These are phyloP conservation scores for Cavia aperea DNA, from an alignment of 2,113 vertebrate species.

Conservation along the genomic window DNA sequence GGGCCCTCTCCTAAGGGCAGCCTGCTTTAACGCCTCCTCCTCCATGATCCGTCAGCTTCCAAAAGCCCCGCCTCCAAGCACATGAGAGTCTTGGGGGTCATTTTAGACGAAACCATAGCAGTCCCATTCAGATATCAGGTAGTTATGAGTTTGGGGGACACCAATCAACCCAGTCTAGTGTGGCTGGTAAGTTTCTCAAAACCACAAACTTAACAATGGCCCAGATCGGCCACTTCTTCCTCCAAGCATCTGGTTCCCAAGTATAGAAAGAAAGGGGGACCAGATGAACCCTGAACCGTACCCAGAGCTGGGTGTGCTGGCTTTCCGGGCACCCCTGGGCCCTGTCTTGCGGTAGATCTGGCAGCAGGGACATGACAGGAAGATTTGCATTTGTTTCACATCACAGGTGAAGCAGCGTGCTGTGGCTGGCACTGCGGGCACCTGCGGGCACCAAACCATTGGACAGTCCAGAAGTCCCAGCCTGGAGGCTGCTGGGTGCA, in stretches of 20 bases:
- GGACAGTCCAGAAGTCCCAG: neutral
- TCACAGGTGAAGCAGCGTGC: neutral
- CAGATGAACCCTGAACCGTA: neutral
- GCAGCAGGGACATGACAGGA: neutral
- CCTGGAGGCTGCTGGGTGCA: neutral
- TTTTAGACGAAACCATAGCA: neutral
- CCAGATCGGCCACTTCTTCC: neutral
- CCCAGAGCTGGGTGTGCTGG: too few species aligned
- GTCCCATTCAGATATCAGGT: neutral
- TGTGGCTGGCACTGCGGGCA: fast-evolving
- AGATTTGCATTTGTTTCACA: fast-evolving
- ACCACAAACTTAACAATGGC: neutral
- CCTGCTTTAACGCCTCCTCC: neutral
- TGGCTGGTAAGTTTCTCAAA: neutral
- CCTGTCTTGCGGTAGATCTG: neutral
- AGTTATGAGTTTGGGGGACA: neutral
- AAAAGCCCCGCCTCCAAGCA: neutral
- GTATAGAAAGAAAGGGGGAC: neutral
- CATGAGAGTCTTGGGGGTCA: neutral
- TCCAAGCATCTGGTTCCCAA: neutral
- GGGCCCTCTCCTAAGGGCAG: neutral
- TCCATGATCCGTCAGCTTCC: neutral
- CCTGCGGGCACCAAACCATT: neutral
- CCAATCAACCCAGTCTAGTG: neutral
- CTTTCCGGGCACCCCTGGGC: neutral